Conservation (phyloP, 2,113 vertebrate species). For the Mesitornis unicolor region DNA sequence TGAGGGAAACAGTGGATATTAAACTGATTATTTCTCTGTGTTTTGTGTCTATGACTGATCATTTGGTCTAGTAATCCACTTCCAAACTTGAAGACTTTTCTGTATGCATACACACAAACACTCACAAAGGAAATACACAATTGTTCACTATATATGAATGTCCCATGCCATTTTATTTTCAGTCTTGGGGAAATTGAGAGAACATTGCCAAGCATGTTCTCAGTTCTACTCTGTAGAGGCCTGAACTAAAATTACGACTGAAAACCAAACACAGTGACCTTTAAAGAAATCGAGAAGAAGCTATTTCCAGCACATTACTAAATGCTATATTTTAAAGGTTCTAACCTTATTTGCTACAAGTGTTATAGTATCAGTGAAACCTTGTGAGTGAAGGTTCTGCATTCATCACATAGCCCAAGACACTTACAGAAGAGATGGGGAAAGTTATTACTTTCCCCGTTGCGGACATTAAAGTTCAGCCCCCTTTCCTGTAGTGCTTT, state of each 20-base stretch:
- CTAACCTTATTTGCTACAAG: slow-evolving; percentile 83
- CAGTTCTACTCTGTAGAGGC: slow-evolving; percentile 52
- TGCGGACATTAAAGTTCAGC: slow-evolving; percentile 76
- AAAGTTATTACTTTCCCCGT: slow-evolving; percentile 79
- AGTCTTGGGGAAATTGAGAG: slow-evolving; percentile 54
- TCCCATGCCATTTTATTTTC: slow-evolving; percentile 57
- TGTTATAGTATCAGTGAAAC: slow-evolving; percentile 77
- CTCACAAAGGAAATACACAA: not conserved
- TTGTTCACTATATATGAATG: not conserved
- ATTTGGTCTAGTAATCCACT: not conserved
- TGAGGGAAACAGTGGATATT: not conserved
- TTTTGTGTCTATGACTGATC: not conserved
- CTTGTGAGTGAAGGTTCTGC: slow-evolving; percentile 72
- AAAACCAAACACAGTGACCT: slow-evolving; percentile 82
- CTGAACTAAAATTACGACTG: slow-evolving; percentile 66
- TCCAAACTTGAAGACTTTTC: not conserved
- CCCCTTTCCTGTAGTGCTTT: slow-evolving; percentile 61
- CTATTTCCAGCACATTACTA: slow-evolving; percentile 78
- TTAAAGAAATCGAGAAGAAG: slow-evolving; percentile 79
- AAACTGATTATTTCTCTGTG: not conserved
- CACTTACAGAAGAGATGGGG: slow-evolving; percentile 66
- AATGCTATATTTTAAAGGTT: slow-evolving; percentile 85
- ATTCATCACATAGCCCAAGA: slow-evolving; percentile 68
- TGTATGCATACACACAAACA: not conserved
- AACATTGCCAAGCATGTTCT: slow-evolving; percentile 49